phyloP scores from a whole-genome alignment of 2,113 vertebrate genomes.

The Alethe diademata region DNA sequence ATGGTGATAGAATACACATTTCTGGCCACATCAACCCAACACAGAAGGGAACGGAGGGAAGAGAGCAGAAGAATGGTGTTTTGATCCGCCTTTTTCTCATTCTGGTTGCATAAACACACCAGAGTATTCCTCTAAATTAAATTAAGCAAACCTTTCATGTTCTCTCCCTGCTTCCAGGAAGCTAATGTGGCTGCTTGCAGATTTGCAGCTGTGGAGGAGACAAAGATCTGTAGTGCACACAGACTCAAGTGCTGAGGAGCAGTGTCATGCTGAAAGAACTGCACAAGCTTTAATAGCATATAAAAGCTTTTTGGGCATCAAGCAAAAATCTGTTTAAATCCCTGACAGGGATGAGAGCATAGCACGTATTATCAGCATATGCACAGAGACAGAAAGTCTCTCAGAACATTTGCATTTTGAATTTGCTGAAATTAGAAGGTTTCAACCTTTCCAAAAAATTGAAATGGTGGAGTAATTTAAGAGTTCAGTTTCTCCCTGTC shows the following conservation, averaged over 20 bases:
- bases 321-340: conserved; percentile 30
- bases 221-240: neutral
- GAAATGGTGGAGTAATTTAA: neutral
- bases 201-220: neutral
- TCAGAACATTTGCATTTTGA: neutral
- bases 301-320: conserved; percentile 31
- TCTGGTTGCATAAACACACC: neutral
- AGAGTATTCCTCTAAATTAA: conserved; percentile 13
- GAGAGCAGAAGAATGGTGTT: neutral
- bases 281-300: neutral
- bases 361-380: neutral
- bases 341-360: neutral
- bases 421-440: conserved; percentile 7
- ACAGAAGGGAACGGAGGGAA: neutral
- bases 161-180: neutral
- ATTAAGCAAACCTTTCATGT: conserved; percentile 38
- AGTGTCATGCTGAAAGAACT: neutral
- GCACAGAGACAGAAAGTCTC: neutral
- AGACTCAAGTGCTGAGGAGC: neutral
- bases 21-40: no score
- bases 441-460: neutral
- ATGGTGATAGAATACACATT: no score
- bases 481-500: neutral
- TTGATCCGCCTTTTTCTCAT: neutral
- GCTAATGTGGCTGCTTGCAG: conserved; percentile 16